These are phyloP conservation scores for Xiphophorus hellerii DNA, from an alignment of 2,113 vertebrate species.

Conservation along the genomic window DNA sequence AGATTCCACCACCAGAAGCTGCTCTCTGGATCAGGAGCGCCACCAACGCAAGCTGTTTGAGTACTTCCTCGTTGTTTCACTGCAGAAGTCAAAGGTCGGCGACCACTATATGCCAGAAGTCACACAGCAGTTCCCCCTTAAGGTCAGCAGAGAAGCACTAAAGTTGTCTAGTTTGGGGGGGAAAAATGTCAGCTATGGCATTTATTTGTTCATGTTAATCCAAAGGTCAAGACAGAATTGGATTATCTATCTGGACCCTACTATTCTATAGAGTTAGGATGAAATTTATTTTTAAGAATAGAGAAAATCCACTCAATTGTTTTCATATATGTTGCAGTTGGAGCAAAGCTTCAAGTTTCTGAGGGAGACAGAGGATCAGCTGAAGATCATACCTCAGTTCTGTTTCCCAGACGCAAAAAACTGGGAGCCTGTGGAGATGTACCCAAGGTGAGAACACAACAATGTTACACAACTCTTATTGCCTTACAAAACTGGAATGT, in stretches of 20 bases:
- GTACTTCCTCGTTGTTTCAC: slow-evolving; percentile 89
- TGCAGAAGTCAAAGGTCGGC: slow-evolving; percentile 87
- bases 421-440: slow-evolving; percentile 87
- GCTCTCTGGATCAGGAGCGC: slow-evolving; percentile 78
- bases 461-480: neutral
- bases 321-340: slow-evolving; percentile 73
- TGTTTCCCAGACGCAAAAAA: slow-evolving; percentile 92
- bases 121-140: slow-evolving; percentile 90
- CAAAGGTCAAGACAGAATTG: neutral
- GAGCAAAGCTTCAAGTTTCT: slow-evolving; percentile 90
- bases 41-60: slow-evolving; percentile 90
- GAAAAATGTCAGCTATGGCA: neutral
- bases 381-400: slow-evolving; percentile 92
- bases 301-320: neutral
- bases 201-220: no score
- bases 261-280: neutral
- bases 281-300: neutral
- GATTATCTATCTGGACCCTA: neutral
- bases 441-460: slow-evolving; percentile 80
- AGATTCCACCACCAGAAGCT: slow-evolving; percentile 13
- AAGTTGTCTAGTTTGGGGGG: neutral
- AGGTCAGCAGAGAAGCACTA: slow-evolving; percentile 72
- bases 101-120: slow-evolving; percentile 85
- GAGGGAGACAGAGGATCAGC: slow-evolving; percentile 89
- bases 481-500: neutral